Evolutionary conservation across 2,888 invertebrate species (phyloP).

Genomic region (Tanypteryx hageni): DNA sequence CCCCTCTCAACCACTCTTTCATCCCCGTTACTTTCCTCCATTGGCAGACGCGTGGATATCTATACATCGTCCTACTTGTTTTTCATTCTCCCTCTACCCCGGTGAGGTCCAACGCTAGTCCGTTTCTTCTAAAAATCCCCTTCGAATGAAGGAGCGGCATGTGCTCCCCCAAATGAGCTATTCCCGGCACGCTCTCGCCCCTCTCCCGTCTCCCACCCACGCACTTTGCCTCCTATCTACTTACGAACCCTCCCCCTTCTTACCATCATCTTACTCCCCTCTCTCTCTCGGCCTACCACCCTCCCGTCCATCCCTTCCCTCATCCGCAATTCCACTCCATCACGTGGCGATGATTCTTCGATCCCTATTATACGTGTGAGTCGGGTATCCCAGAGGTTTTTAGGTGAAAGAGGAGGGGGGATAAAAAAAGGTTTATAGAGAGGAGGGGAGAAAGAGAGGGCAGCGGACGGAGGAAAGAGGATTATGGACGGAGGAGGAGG

Average conservation of each 20-base stretch:
- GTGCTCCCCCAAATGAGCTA: conserved; percentile 28
- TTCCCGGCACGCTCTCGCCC: conserved; percentile 38
- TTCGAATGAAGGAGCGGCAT: conserved; percentile 5
- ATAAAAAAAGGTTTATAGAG: not conserved
- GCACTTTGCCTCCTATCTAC: not conserved
- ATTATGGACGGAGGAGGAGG: not conserved
- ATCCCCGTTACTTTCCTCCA: not conserved
- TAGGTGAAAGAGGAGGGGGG: not conserved
- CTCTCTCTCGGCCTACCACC: not conserved
- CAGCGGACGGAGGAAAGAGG: not conserved
- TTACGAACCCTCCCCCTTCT: not conserved
- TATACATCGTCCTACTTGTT: not conserved
- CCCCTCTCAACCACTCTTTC: not conserved
- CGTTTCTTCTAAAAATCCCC: not conserved
- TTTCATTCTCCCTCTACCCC: not conserved
- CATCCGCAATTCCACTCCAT: conserved; percentile 37
- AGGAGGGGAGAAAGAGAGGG: not conserved
- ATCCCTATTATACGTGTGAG: conserved; percentile 9
- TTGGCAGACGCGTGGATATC: not conserved
- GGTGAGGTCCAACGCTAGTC: not conserved
- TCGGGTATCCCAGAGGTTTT: not conserved
- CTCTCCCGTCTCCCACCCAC: not conserved
- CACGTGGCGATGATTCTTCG: conserved; percentile 32
- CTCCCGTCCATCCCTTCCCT: not conserved
- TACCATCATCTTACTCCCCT: not conserved